A percentile compares a stretch with the other conserved stretches of the same genome.
Conservation (phyloP, 2,797 vertebrate genomes). For the Stomatorhinus walkeri region DNA sequence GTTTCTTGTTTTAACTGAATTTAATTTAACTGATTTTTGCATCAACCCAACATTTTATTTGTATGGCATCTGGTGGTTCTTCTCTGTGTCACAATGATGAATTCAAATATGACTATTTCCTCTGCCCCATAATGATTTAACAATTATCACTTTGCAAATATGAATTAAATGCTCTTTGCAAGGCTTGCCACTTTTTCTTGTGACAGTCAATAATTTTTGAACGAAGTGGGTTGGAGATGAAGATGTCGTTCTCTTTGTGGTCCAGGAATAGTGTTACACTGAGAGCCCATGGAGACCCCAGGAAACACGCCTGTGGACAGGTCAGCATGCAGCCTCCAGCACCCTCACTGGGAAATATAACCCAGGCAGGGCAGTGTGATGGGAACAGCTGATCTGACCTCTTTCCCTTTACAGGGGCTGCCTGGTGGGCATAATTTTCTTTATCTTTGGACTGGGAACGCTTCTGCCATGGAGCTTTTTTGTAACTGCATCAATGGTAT, state of each 20-base stretch:
- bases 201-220: background rate
- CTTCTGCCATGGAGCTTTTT: conserved; percentile 89
- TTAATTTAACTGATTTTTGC: background rate
- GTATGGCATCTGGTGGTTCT: background rate
- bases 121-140: background rate
- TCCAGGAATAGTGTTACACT: background rate
- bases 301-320: background rate
- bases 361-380: background rate
- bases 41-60: background rate
- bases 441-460: conserved; percentile 78
- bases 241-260: background rate
- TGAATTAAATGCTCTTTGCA: background rate
- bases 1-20: background rate
- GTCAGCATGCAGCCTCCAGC: background rate
- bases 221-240: background rate
- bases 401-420: conserved; percentile 41
- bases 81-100: background rate
- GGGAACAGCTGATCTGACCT: background rate
- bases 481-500: conserved; percentile 78
- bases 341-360: background rate
- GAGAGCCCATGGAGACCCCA: background rate
- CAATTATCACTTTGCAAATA: background rate
- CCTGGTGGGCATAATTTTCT: conserved; percentile 68
- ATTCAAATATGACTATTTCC: background rate
- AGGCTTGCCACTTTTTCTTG: background rate